Conservation (phyloP, 2,888 invertebrate species). For the Tenthredo distinguenda region DNA sequence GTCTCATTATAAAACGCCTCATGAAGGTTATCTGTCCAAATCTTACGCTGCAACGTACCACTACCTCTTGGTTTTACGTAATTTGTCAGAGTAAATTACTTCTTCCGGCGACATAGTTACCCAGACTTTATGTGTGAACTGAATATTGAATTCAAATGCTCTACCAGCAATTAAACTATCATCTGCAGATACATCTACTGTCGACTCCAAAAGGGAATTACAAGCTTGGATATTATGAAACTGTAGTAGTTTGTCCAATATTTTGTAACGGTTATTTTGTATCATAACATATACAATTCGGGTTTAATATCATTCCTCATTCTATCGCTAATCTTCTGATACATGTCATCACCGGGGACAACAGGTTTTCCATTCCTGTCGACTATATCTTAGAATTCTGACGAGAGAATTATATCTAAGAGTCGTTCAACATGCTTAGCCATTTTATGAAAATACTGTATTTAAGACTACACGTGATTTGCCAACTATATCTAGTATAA, state of each 20-base stretch:
- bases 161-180: too few relatives aligned
- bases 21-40: conserved; percentile 17
- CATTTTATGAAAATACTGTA: not conserved
- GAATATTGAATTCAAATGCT: too few relatives aligned
- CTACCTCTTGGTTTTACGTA: not conserved
- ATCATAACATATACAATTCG: conserved; percentile 32
- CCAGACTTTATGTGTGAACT: not conserved
- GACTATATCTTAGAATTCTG: conserved; percentile 18
- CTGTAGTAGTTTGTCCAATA: conserved; percentile 12
- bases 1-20: not conserved
- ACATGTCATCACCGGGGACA: not conserved
- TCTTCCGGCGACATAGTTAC: conserved; percentile 15
- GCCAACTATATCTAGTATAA: too few relatives aligned
- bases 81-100: conserved; percentile 28
- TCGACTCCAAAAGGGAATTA: too few relatives aligned
- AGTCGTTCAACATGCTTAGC: not conserved
- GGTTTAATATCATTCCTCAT: not conserved
- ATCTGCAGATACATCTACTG: too few relatives aligned
- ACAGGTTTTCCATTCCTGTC: conserved; percentile 7
- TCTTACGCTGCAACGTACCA: not conserved
- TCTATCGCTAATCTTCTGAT: conserved; percentile 2
- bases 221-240: conserved; percentile 8
- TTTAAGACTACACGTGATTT: too few relatives aligned
- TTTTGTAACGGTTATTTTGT: conserved; percentile 5
- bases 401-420: not conserved